A percentile compares a stretch with the other conserved stretches of the same genome.
Evolutionary conservation across 2,797 vertebrate genomes (phyloP).

Genomic region (Tympanoctomys barrerae): DNA sequence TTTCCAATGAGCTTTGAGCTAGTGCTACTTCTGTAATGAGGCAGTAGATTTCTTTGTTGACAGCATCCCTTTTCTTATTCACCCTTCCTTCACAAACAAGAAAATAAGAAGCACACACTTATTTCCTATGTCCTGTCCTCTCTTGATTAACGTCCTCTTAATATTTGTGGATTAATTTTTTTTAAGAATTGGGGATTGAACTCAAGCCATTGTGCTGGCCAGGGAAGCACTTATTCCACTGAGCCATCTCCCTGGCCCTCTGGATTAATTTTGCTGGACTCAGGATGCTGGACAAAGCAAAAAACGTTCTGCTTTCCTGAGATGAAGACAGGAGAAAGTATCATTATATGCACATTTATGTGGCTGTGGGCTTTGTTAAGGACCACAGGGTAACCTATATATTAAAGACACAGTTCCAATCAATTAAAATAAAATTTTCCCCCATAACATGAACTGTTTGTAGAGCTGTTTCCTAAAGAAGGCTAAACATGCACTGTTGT

Average conservation of each 20-base stretch:
- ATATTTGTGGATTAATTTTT: constrained; percentile 25
- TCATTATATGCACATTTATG: constrained; percentile 34
- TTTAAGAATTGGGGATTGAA: too few species aligned
- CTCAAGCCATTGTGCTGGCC: too few species aligned
- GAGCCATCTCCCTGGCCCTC: too few species aligned
- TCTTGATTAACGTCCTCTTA: constrained; percentile 48
- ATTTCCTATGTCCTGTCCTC: not conserved
- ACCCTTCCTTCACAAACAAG: not conserved
- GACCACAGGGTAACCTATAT: not conserved
- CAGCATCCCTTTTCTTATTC: not conserved
- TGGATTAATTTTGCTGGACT: not conserved
- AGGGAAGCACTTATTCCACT: too few species aligned
- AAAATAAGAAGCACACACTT: not conserved
- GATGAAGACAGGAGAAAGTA: not conserved
- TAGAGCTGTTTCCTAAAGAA: constrained; percentile 38
- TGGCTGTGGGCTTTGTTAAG: constrained; percentile 30
- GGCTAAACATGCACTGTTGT: not conserved
- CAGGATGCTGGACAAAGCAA: too few species aligned
- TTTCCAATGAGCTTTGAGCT: not conserved
- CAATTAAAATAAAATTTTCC: constrained; percentile 63
- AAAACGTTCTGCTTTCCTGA: not conserved
- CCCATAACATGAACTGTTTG: constrained; percentile 45
- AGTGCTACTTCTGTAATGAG: too few species aligned
- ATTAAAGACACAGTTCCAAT: constrained; percentile 59
- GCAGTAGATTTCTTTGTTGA: not conserved